Evolutionary conservation across 1,140 invertebrate species (phyloP), one percentile per base, ranked within the genome.

Genomic region (Cydia pomonella): DNA sequence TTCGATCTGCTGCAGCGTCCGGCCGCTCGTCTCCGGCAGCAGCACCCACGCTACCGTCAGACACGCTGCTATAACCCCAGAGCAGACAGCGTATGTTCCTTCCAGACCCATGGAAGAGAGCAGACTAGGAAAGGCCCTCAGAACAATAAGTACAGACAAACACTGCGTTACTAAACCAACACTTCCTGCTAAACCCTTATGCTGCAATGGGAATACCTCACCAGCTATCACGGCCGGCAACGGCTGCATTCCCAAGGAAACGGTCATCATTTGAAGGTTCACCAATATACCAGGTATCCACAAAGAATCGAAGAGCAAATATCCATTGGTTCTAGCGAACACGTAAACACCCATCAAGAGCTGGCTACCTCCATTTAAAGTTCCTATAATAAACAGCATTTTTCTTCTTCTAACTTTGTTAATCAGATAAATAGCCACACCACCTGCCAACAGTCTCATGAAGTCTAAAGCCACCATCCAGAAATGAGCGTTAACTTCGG

Each of bases 401-500:
- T 79, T 82, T 41, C 89, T 74, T 78, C 90, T 84, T 69, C 81
- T 87, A 0, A 87, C 73, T 38, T 77, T 87, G 27, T 88, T 85
- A 13, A 92, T 86, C 0, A 91, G 74, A 47, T 80, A 91, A 0
- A 91, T 77, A 0, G 86, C 87, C 0, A 85, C 5, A 12, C 81
- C 74, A 75, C 87, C 94, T 81, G 23, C 94, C 12, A 79, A 93
- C 23, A 77, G 94, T 90, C 90, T 82, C 91, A 2, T 94, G 23
- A 3, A 96, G 84, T 75, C 95, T 93, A 16, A 95, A 93, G 6
- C 89, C 80, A 76, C 96, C 96, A 69, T 96, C 85, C 9, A 95
- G 84, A 18, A 96, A 73, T 94, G 93, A 12, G 93, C 92, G 77
- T 95, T 79, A 27, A 83, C 66, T 0, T 93, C 77, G 5, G 84